phyloP scores from a whole-genome alignment of 2,113 vertebrate genomes.

The Rhinolophus ferrumequinum region DNA sequence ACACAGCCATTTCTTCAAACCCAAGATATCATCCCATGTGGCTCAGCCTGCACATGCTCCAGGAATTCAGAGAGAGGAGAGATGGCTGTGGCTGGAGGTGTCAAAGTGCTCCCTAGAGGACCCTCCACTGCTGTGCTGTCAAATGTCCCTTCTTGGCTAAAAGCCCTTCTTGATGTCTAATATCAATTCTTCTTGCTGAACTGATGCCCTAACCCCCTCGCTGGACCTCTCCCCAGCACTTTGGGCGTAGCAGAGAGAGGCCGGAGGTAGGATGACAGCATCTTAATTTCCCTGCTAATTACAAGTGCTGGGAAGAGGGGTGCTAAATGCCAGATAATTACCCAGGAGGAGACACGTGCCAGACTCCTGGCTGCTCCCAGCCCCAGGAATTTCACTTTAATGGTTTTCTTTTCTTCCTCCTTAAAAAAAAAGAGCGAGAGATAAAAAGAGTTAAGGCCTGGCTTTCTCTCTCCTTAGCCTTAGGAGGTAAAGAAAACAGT shows the following conservation, averaged over 20 bases:
- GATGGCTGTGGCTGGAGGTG: neutral
- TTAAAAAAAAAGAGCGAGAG: neutral
- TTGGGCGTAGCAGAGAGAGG: conserved; percentile 40
- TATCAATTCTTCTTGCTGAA: neutral
- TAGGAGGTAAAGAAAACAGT: conserved; percentile 29
- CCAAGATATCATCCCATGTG: fast-evolving
- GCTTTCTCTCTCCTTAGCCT: neutral
- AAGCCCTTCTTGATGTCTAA: neutral
- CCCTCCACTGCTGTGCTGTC: neutral
- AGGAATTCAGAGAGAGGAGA: neutral
- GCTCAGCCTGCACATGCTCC: neutral
- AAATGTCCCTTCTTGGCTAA: neutral
- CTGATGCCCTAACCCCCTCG: neutral
- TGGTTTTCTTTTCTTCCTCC: conserved; percentile 60
- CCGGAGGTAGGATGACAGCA: conserved; percentile 71
- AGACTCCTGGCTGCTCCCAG: conserved; percentile 64
- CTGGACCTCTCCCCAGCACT: neutral
- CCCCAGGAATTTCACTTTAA: conserved; percentile 72
- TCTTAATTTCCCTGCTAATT: conserved; percentile 77
- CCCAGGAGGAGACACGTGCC: conserved; percentile 62
- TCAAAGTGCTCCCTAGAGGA: neutral
- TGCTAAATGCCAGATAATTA: conserved; percentile 77
- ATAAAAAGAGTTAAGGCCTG: neutral
- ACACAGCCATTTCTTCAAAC: neutral
- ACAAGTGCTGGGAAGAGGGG: conserved; percentile 60